Evolutionary conservation across 2,113 vertebrate genomes (phyloP).

Genomic region (Larimichthys crocea): DNA sequence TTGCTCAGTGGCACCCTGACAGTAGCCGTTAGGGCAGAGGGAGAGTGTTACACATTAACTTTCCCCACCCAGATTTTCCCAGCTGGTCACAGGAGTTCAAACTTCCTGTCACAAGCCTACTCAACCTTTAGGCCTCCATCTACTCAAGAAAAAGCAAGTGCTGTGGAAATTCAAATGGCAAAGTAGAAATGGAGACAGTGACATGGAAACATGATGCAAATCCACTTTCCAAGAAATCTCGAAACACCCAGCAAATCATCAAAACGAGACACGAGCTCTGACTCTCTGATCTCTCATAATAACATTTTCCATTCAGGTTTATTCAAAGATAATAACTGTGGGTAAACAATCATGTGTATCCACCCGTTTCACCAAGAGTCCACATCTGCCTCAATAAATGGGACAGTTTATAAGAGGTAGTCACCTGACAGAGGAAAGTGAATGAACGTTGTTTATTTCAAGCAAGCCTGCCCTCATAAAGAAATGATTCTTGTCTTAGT

Average conservation of each 20-base stretch:
- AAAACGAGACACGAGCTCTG: neutral
- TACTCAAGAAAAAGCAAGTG: slow-evolving; percentile 22
- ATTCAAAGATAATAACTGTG: slow-evolving; percentile 12
- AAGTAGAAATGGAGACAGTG: slow-evolving; percentile 60
- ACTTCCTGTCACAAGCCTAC: slow-evolving; percentile 55
- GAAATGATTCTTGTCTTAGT: neutral
- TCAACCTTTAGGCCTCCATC: slow-evolving; percentile 24
- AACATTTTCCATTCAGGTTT: slow-evolving; percentile 36
- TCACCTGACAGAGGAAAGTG: neutral
- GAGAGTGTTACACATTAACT: slow-evolving; percentile 71
- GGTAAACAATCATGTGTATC: neutral
- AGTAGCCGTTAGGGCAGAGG: slow-evolving; percentile 30
- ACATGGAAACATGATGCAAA: slow-evolving; percentile 74
- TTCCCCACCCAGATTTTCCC: slow-evolving; percentile 65
- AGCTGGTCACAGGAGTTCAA: slow-evolving; percentile 38
- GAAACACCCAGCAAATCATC: slow-evolving; percentile 32
- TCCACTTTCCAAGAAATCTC: slow-evolving; percentile 12
- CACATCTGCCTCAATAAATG: neutral
- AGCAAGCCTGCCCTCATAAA: neutral
- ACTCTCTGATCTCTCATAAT: slow-evolving; percentile 19
- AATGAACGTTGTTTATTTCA: slow-evolving; percentile 11
- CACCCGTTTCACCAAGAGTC: slow-evolving; percentile 46
- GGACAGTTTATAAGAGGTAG: neutral
- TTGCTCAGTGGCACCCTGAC: slow-evolving; percentile 66
- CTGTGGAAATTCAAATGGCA: slow-evolving; percentile 36